Evolutionary conservation across 2,113 vertebrate species (phyloP).

Genomic region (Dromiciops gliroides): DNA sequence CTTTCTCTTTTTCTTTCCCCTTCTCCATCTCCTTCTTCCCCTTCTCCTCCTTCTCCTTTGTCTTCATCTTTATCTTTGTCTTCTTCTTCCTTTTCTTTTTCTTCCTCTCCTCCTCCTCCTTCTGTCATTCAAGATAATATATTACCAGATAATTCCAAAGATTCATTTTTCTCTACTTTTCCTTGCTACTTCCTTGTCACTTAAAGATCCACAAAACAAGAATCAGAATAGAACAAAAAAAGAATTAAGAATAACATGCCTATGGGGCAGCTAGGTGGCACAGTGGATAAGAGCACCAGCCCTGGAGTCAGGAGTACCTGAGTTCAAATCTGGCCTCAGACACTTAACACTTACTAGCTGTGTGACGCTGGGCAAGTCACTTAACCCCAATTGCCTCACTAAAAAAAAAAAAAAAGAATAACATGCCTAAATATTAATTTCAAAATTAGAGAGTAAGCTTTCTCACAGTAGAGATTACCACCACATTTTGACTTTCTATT

Average conservation of each 20-base stretch:
- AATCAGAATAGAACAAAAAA: not conserved
- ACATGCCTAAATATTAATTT: not conserved
- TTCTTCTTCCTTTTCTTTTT: not conserved
- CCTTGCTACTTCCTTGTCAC: not conserved
- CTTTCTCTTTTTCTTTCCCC: not conserved
- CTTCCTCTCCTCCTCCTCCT: too few relatives aligned
- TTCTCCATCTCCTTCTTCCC: not conserved
- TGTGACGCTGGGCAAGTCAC: too few relatives aligned
- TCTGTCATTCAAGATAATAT: not conserved
- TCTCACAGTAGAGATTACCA: not conserved
- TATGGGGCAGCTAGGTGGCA: too few relatives aligned
- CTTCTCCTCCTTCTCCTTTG: too few relatives aligned
- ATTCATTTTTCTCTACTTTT: not conserved
- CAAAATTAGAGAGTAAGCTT: not conserved
- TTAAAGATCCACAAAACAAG: not conserved
- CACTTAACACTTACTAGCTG: too few relatives aligned
- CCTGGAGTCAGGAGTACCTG: too few relatives aligned
- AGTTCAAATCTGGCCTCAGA: too few relatives aligned
- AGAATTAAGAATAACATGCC: not conserved
- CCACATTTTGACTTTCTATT: not conserved
- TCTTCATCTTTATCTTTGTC: not conserved
- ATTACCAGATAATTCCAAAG: not conserved
- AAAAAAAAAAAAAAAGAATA: not conserved
- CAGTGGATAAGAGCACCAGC: too few relatives aligned
- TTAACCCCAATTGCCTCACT: too few relatives aligned